These are phyloP conservation scores for Daktulosphaira vitifoliae DNA, from an alignment of 1,140 invertebrate genomes.

Conservation along the genomic window DNA sequence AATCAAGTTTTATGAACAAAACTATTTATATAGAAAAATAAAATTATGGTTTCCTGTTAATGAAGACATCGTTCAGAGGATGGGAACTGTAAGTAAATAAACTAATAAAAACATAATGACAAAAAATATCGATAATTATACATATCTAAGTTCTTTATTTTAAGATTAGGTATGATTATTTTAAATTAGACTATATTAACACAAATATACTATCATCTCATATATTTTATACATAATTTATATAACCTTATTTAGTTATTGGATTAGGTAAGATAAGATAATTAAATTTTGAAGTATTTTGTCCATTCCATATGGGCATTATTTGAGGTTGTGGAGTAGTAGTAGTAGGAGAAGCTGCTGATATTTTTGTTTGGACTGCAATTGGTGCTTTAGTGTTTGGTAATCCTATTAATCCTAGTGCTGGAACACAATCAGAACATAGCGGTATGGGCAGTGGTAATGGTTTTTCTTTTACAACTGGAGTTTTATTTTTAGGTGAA, in stretches of 20 bases:
- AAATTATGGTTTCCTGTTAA: slow-evolving; percentile 81
- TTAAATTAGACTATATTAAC: too few relatives aligned
- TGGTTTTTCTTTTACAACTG: background rate
- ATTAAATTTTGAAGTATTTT: slow-evolving; percentile 6
- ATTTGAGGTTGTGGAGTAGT: slow-evolving; percentile 1
- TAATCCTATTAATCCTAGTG: slow-evolving; percentile 5
- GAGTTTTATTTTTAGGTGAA: background rate
- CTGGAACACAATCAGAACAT: slow-evolving; percentile 22
- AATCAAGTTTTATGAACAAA: slow-evolving; percentile 80
- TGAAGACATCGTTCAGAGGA: slow-evolving; percentile 58
- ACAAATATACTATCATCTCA: too few relatives aligned
- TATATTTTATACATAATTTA: too few relatives aligned
- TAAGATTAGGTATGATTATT: too few relatives aligned
- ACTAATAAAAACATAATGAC: too few relatives aligned
- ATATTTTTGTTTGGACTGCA: slow-evolving; percentile 18
- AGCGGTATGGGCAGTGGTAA: slow-evolving; percentile 22
- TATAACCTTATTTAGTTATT: slow-evolving; percentile 10
- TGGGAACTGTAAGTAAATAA: slow-evolving; percentile 16
- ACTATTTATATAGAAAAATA: slow-evolving; percentile 83
- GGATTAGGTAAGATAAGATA: slow-evolving; percentile 25
- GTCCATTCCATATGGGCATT: slow-evolving; percentile 23
- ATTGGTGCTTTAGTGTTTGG: background rate
- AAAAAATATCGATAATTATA: too few relatives aligned
- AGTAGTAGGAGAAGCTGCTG: background rate
- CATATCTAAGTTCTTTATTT: too few relatives aligned